Evolutionary conservation across 2,888 invertebrate species (phyloP), one percentile per base, ranked within the genome.

Genomic region (Bembecia ichneumoniformis): DNA sequence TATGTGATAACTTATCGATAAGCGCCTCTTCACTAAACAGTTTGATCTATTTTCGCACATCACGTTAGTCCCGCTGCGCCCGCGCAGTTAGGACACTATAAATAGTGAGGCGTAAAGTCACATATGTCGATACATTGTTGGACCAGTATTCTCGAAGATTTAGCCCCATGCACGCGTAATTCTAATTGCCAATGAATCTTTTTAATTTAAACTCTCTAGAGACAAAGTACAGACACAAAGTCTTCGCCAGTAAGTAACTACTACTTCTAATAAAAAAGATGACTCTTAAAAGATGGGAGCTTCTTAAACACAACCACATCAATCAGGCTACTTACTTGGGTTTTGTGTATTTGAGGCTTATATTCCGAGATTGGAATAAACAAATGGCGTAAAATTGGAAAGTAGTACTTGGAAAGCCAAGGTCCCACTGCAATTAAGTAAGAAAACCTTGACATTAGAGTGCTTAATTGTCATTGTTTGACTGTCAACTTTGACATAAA

Each of bases 51-150:
- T 68, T 72, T 64, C 50, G 64, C 63, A 59, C 65, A 65, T 58
- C 60, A 49, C 62, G 40, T 14, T 57, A 59, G 54, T 52, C 57
- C 53, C 54, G 58, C 52, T 67, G 71, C 72, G 74, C 67, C 70
- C 64, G 72, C 75, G 72, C 77, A 68, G 67, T 66, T 66, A 66
- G 62, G 54, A n/a, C 17, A 52, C 57, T 79, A 81, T 70, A 74
- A 77, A 81, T 82, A 82, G 75, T 64, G 9, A 53, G 57, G 62
- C 64, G 72, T 64, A 36, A 68, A 71, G 66, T 74, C 71, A 72
- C 68, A 40, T 40, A 14, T 3, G 40, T 14, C 40, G 40, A 40
- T 40, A 40, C 40, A 40, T 13, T 28, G 66, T 70, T 64, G 61
- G 59, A 58, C 66, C 60, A 72, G 68, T 70, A 60, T 56, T 56